Base-by-base conservation (phyloP, 2,113 vertebrate species). In the Gobiocypris rarus region DNA sequence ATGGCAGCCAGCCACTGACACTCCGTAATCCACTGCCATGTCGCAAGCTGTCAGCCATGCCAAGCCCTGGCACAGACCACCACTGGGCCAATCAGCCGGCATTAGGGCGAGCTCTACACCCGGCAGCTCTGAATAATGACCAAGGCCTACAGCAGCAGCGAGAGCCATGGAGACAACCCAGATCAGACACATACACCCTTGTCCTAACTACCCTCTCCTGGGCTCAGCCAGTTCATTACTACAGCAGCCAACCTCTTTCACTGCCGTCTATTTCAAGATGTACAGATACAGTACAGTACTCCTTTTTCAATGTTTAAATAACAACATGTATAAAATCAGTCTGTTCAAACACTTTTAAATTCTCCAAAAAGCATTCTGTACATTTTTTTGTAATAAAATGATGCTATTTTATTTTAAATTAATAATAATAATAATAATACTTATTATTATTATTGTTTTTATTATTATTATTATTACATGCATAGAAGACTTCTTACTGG, bases 21-120 rank as follows among this genome's bases (percentile, higher is more conserved):
- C 65, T 77, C 81, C 70, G 85, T 86, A 89, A 90, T 85, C 89
- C 87, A 90, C 82, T 88, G 86, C 86, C 90, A 85, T 84, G 73
- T 84, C 70, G 75, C 76, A 58, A 54, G 85, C 84, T 85, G 78
- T 84, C 84, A 84, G 81, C 75, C 75, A 84, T 75, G 83, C 87
- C 85, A 76, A 31, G 26, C 43, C 70, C 79, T 77, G 87, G 89
- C 88, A 84, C 87, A 84, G 82, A 65, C 81, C 43, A 83, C 41
- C 22, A 48, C 58, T 71, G 41, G 58, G 78, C 78, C 83, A 82
- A 80, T 52, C 59, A 84, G 83, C 54, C 78, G 38, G 82, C 84
- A 87, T 70, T 84, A 85, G 86, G 84, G 81, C 61, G 58, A 45
- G 22, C 82, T 87, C 77, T 52, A 75, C 82, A 81, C 74, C 71